Percentiles rank a stretch among this genome's conserved stretches.
These are phyloP conservation scores for Charadrius vociferus DNA, from an alignment of 2,113 vertebrate species.

Conservation along the genomic window DNA sequence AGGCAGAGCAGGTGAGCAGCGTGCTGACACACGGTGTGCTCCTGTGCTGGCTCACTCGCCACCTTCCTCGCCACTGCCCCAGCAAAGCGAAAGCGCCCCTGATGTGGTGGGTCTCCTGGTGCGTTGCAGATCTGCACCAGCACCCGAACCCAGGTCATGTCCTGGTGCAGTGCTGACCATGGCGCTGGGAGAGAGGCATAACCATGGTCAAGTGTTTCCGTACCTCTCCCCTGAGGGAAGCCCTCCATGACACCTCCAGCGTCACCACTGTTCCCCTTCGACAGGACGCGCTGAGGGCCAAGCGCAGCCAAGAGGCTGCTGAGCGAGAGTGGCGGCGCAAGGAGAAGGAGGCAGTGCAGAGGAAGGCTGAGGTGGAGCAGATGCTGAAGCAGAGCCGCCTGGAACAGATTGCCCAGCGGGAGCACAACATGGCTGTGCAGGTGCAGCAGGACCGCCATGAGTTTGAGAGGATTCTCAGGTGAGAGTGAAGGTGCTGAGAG, in stretches of 20 bases:
- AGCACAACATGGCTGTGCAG: constrained; percentile 79
- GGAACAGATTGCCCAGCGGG: constrained; percentile 82
- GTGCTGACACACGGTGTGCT: too few species aligned
- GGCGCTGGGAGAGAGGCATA: background rate
- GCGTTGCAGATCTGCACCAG: background rate
- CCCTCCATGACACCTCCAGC: fast-evolving
- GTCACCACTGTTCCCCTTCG: background rate
- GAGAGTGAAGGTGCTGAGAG: background rate
- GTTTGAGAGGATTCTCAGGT: constrained; percentile 87
- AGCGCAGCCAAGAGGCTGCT: constrained; percentile 81
- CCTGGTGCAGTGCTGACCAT: too few species aligned
- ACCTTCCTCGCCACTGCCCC: background rate
- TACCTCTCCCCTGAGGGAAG: fast-evolving
- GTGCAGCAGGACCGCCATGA: constrained; percentile 80
- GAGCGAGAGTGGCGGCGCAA: constrained; percentile 88
- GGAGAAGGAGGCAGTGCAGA: constrained; percentile 73
- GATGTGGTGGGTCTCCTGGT: background rate
- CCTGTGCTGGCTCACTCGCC: background rate
- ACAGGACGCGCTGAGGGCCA: constrained; percentile 85
- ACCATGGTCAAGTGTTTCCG: fast-evolving
- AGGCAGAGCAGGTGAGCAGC: constrained; percentile 81
- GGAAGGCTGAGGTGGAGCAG: constrained; percentile 65
- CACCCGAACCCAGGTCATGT: background rate
- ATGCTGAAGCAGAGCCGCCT: constrained; percentile 70
- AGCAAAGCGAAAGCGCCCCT: too few species aligned